These are phyloP conservation scores for Euthynnus affinis DNA, from an alignment of 2,797 vertebrate genomes.

Conservation along the genomic window DNA sequence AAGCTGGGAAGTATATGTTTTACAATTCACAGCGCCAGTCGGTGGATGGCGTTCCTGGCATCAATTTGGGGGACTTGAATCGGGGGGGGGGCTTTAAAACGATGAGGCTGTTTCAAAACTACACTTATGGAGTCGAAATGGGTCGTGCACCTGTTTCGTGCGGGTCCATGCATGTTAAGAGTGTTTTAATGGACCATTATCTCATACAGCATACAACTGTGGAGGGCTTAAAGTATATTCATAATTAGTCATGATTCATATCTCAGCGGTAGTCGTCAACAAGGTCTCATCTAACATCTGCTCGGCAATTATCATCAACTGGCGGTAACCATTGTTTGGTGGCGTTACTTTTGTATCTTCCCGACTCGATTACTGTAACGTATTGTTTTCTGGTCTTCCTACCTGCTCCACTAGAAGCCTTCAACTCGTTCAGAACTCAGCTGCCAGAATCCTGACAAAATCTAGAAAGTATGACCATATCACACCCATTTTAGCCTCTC, in stretches of 20 bases:
- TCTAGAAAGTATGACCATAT: too few relatives aligned
- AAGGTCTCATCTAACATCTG: slow-evolving; percentile 59
- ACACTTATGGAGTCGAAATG: slow-evolving; percentile 47
- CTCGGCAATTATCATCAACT: slow-evolving; percentile 34
- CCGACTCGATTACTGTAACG: too few relatives aligned
- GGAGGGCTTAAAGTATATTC: slow-evolving; percentile 61
- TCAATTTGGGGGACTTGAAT: slow-evolving; percentile 38
- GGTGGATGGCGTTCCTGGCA: neutral
- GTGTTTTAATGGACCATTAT: slow-evolving; percentile 69
- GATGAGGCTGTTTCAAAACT: slow-evolving; percentile 46
- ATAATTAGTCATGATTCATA: slow-evolving; percentile 66
- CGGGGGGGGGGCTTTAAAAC: slow-evolving; percentile 23
- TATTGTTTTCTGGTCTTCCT: too few relatives aligned
- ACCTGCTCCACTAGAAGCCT: too few relatives aligned
- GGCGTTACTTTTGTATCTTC: too few relatives aligned
- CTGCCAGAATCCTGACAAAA: too few relatives aligned
- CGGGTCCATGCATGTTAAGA: slow-evolving; percentile 44
- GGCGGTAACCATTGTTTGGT: neutral
- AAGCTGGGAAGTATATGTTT: neutral
- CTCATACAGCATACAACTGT: slow-evolving; percentile 37
- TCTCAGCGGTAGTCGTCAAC: slow-evolving; percentile 41
- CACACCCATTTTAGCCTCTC: too few relatives aligned
- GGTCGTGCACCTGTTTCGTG: slow-evolving; percentile 56
- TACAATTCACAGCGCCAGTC: neutral
- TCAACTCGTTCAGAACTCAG: too few relatives aligned